These are phyloP conservation scores for Copsychus sechellarum DNA, from an alignment of 2,113 vertebrate genomes.

Conservation along the genomic window DNA sequence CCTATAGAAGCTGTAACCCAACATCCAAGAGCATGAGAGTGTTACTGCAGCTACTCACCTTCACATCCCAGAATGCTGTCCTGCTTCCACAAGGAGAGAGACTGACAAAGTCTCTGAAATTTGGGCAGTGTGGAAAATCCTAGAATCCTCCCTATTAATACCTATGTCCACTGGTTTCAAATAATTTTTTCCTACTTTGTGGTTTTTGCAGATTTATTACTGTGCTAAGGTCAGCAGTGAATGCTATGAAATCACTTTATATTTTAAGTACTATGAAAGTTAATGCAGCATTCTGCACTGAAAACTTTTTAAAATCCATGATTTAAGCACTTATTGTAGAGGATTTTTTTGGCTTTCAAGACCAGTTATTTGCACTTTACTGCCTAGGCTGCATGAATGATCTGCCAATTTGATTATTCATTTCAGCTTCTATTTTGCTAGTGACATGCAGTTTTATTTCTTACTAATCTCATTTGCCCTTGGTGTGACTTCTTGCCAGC, in stretches of 20 bases:
- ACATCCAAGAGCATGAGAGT: neutral
- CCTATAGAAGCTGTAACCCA: neutral
- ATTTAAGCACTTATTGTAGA: neutral
- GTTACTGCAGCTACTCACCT: neutral
- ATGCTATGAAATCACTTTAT: neutral
- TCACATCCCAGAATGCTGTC: neutral
- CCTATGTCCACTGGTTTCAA: neutral
- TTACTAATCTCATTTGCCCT: constrained; percentile 23
- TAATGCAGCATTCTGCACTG: neutral
- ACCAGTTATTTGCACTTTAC: neutral
- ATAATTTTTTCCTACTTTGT: neutral
- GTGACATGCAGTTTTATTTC: constrained; percentile 10
- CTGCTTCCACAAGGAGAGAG: neutral
- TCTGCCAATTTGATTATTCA: constrained; percentile 5
- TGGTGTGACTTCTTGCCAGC: constrained; percentile 13
- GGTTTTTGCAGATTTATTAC: neutral
- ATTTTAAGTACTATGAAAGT: neutral
- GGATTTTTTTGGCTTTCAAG: neutral
- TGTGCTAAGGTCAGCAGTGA: neutral
- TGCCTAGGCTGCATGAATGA: neutral
- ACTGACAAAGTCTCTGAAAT: neutral
- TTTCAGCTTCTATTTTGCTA: constrained; percentile 24
- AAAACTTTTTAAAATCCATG: neutral
- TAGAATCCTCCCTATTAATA: neutral
- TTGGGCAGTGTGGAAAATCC: neutral